Conservation (phyloP, 1,140 invertebrate species). For the Drosophila suzukii region DNA sequence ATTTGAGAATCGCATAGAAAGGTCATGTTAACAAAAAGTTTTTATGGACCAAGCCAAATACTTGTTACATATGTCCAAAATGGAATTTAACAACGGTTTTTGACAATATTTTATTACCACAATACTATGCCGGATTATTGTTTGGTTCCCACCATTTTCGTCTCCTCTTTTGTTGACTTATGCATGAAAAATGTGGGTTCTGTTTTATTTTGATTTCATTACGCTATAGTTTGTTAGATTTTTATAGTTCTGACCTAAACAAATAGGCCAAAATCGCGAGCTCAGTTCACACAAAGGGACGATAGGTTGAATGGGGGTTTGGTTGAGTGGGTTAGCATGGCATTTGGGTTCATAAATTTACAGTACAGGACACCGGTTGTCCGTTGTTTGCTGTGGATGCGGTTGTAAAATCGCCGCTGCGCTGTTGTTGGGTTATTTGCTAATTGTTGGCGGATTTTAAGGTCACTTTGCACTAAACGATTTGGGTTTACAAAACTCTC, state of each 20-base stretch:
- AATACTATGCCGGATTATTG: neutral
- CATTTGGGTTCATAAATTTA: constrained; percentile 35
- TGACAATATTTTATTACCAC: neutral
- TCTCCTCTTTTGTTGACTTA: constrained; percentile 13
- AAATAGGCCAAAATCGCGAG: constrained; percentile 48
- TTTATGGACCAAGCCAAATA: neutral
- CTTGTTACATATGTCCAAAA: neutral
- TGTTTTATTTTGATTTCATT: constrained; percentile 45
- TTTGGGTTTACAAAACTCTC: neutral
- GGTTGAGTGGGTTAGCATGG: constrained; percentile 20
- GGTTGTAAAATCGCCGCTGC: constrained; percentile 30
- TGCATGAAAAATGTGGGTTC: constrained; percentile 15
- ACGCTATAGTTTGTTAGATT: constrained; percentile 34
- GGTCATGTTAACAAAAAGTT: too few species aligned
- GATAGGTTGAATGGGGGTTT: neutral
- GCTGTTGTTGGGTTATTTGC: constrained; percentile 33
- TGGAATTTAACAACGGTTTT: constrained; percentile 5
- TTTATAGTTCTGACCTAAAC: constrained; percentile 66
- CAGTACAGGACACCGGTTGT: constrained; percentile 2
- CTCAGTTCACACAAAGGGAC: neutral
- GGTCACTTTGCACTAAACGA: constrained; percentile 11
- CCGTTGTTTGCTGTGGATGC: constrained; percentile 30
- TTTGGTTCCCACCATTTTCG: neutral
- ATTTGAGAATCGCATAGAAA: too few species aligned
- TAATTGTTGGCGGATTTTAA: constrained; percentile 21